These are phyloP conservation scores for Athripsodes cinereus DNA, from an alignment of 2,888 invertebrate genomes.

Conservation along the genomic window DNA sequence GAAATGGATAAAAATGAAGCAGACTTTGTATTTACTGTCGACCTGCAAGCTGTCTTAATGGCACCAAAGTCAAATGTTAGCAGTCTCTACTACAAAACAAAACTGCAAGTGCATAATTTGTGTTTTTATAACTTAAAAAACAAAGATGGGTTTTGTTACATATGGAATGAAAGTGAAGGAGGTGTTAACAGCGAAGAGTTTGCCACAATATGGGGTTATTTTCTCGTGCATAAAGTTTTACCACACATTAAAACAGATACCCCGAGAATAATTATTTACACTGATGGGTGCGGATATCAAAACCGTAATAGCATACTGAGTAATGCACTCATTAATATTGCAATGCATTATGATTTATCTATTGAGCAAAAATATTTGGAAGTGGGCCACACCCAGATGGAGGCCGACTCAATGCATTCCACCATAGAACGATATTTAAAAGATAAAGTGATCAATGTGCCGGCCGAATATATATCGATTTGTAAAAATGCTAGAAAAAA, in stretches of 20 bases:
- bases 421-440: neutral
- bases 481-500: slow-evolving; percentile 21
- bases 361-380: slow-evolving; percentile 19
- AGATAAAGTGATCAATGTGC: neutral
- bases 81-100: neutral
- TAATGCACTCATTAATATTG: neutral
- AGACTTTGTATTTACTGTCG: neutral
- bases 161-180: neutral
- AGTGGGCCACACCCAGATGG: slow-evolving; percentile 17
- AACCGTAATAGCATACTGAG: neutral
- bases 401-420: slow-evolving; percentile 13
- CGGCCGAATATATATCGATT: slow-evolving; percentile 24
- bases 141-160: neutral
- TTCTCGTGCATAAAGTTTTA: neutral
- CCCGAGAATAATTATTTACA: neutral
- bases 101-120: neutral
- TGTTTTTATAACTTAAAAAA: neutral
- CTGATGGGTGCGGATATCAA: neutral
- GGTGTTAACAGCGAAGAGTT: neutral
- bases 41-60: neutral
- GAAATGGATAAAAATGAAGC: neutral
- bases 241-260: neutral
- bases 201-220: neutral
- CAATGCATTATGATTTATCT: neutral
- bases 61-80: neutral